A percentile compares a stretch with the other conserved stretches of the same genome.
These are phyloP conservation scores for Sitophilus oryzae DNA, from an alignment of 1,140 invertebrate species.

Conservation along the genomic window DNA sequence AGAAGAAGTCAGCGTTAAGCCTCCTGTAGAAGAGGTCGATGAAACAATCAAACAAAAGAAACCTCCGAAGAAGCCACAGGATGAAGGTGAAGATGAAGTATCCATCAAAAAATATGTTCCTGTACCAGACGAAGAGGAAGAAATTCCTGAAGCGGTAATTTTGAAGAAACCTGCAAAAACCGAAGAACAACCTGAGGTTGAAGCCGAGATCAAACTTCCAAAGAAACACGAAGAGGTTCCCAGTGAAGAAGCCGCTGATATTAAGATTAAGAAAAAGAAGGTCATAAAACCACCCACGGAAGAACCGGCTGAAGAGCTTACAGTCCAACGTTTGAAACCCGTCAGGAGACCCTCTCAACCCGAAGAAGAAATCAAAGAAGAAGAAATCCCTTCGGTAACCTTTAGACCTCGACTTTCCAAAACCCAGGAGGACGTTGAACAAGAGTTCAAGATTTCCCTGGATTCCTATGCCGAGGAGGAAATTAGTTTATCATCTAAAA, in stretches of 20 bases:
- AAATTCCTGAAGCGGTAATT: conserved; percentile 9
- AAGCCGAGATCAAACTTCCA: conserved; percentile 20
- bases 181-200: conserved; percentile 33
- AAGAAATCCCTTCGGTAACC: conserved; percentile 53
- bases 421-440: conserved; percentile 76
- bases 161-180: conserved; percentile 45
- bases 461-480: conserved; percentile 81
- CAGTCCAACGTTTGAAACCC: conserved; percentile 62
- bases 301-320: conserved; percentile 66
- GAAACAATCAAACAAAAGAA: conserved; percentile 31
- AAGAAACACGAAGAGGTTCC: conserved; percentile 35
- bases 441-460: conserved; percentile 77
- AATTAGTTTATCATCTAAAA: conserved; percentile 75
- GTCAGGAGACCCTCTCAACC: conserved; percentile 57
- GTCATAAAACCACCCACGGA: conserved; percentile 53
- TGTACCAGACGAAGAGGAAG: conserved; percentile 15
- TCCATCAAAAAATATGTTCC: conserved; percentile 45
- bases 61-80: conserved; percentile 40
- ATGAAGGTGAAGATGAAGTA: conserved; percentile 23
- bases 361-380: conserved; percentile 63
- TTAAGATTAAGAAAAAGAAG: conserved; percentile 50
- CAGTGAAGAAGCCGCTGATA: conserved; percentile 47
- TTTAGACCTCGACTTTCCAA: conserved; percentile 63
- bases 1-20: conserved; percentile 27
- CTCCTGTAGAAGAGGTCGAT: conserved; percentile 12